Evolutionary conservation across 2,888 invertebrate species (phyloP).

Genomic region (Lucinisca nassula): DNA sequence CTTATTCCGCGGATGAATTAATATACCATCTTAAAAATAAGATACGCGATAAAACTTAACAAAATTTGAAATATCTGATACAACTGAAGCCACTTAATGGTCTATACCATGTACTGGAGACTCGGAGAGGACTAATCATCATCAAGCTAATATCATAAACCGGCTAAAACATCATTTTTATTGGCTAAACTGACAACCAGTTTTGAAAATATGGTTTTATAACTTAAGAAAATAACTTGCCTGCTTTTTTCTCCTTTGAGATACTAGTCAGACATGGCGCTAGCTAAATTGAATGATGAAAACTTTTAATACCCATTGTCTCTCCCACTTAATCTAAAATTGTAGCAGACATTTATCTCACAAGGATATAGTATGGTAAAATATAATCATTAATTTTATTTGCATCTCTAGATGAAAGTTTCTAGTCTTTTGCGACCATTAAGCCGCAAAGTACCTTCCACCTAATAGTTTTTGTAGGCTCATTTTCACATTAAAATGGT

Average conservation of each 20-base stretch:
- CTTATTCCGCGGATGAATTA: conserved; percentile 70
- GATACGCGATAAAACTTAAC: conserved; percentile 70
- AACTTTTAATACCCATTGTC: neutral
- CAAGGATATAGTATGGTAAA: no score
- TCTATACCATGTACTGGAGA: neutral
- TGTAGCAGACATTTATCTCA: no score
- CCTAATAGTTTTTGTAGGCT: no score
- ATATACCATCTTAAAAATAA: conserved; percentile 68
- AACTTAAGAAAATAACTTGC: neutral
- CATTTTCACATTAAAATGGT: no score
- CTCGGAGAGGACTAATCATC: neutral
- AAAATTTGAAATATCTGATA: conserved; percentile 65
- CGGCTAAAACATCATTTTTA: neutral
- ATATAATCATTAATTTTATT: no score
- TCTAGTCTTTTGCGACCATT: no score
- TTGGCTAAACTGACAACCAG: conserved; percentile 1
- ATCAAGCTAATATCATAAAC: neutral
- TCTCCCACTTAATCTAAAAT: no score
- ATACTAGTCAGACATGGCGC: neutral
- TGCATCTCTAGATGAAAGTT: no score
- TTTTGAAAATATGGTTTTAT: neutral
- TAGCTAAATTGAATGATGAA: neutral
- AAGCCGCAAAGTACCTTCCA: no score
- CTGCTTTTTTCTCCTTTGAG: neutral
- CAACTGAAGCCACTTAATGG: conserved; percentile 45